Conservation (phyloP, 1,140 invertebrate species). For the Drosophila yakuba region DNA sequence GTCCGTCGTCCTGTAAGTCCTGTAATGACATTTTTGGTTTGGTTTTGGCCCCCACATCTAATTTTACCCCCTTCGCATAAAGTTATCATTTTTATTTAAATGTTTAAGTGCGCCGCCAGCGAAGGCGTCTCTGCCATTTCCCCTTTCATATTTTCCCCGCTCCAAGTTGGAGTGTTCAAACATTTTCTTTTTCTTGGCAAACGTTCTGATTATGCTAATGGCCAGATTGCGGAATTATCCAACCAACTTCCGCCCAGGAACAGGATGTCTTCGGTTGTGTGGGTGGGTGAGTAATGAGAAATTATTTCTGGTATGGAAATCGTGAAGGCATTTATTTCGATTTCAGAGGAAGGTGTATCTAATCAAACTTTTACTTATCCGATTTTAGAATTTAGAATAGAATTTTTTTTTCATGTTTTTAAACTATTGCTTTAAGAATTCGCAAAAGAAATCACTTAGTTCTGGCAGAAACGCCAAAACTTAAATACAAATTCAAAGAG, state of each 20-base stretch:
- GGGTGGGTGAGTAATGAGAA: slow-evolving; percentile 43
- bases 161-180: slow-evolving; percentile 30
- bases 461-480: slow-evolving; percentile 1
- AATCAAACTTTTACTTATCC: not conserved
- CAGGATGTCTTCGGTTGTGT: slow-evolving; percentile 34
- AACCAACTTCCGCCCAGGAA: slow-evolving; percentile 41
- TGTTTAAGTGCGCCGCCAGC: slow-evolving; percentile 65
- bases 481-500: slow-evolving; percentile 5
- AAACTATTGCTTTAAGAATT: not conserved
- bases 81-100: slow-evolving; percentile 84
- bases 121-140: slow-evolving; percentile 6
- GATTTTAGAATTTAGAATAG: no score
- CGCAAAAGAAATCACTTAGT: not conserved
- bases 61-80: slow-evolving; percentile 78
- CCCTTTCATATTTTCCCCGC: not conserved
- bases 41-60: slow-evolving; percentile 22
- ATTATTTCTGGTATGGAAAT: slow-evolving; percentile 15
- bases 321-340: not conserved
- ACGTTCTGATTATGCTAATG: slow-evolving; percentile 78
- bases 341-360: slow-evolving; percentile 2
- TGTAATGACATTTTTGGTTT: slow-evolving; percentile 77
- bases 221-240: slow-evolving; percentile 53
- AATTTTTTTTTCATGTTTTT: no score
- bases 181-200: slow-evolving; percentile 52
- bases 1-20: slow-evolving; percentile 48